Base-by-base conservation (phyloP, 1,140 invertebrate species). In the Dolichoris vasculosae region DNA sequence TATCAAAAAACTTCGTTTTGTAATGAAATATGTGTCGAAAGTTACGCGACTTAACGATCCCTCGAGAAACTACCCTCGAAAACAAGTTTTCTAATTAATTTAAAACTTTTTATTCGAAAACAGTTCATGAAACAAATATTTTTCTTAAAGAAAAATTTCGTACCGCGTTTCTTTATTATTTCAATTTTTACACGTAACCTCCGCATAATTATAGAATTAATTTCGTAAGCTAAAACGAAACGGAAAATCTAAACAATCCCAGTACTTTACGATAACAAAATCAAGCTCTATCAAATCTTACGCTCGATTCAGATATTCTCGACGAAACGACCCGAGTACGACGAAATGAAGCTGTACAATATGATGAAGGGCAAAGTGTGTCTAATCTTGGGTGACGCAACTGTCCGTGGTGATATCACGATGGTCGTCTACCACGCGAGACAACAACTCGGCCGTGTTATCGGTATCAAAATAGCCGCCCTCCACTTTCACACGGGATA, bases 401-500 rank as follows among this genome's bases (percentile, higher is more conserved):
- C 95, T 0, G 96, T 98, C 38, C 94, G 95, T 63, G 98, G 98
- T 2, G 98, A 99, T 92, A 95, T 99, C 43, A 96, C 96, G 6
- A 91, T 99, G 51, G 94, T 96, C 46, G 93, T 97, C 15, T 97
- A 96, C 90, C 98, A 99, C 94, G 97, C 98, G 8, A 94, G 98
- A 2, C 96, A 98, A 90, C 97, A 97, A 51, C 94, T 98, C 20
- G 96, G 96, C n/a, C 95, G 96, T 23, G 96, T 97, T 87, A 95
- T 96, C 89, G 96, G 97, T 11, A 96, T 98, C 84, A 97, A 97
- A 91, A 97, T 99, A 87, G 96, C 97, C 43, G 96, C 98, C 84
- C 90, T 98, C 2, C 96, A 98, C 93, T 96, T 99, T 88, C 96
- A 98, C 90, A 97, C 97, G 32, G 98, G 97, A 43, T 98, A 97